phyloP scores from a whole-genome alignment of 2,888 invertebrate genomes.

The Pharmacophagus antenor region DNA sequence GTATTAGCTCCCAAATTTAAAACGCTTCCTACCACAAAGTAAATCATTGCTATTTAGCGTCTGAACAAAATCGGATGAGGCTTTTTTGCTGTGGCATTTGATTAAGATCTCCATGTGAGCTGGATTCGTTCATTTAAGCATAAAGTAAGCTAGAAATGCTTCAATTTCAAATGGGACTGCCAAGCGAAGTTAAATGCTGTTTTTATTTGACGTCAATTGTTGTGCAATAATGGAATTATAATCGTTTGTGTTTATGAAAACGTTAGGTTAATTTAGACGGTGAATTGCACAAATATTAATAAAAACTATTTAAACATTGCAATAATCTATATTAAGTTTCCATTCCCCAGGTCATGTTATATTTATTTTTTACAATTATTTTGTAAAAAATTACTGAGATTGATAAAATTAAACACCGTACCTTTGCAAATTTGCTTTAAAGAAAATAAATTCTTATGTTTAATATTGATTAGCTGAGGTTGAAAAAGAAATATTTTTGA shows the following conservation, averaged over 20 bases:
- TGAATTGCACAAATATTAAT: no score
- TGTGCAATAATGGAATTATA: neutral
- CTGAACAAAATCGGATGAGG: conserved; percentile 64
- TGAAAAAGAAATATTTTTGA: no score
- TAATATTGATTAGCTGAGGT: no score
- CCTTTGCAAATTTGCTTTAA: no score
- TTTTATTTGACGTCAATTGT: neutral
- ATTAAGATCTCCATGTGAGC: conserved; percentile 60
- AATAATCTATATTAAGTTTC: no score
- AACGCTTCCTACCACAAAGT: conserved; percentile 61
- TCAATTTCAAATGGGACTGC: conserved; percentile 39
- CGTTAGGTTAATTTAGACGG: no score
- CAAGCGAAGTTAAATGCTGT: neutral
- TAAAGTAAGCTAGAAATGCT: conserved; percentile 56
- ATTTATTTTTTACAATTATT: no score
- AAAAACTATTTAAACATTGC: no score
- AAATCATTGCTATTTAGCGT: conserved; percentile 66
- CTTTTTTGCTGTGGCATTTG: conserved; percentile 61
- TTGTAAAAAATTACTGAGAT: no score
- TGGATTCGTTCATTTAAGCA: conserved; percentile 66
- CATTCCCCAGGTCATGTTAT: no score
- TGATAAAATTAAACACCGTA: no score
- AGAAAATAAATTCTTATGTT: no score
- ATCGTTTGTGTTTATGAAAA: neutral
- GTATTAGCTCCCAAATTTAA: conserved; percentile 50